A percentile compares a stretch with the other conserved stretches of the same genome.
These are phyloP conservation scores for Euschistus heros DNA, from an alignment of 1,140 invertebrate genomes.

Conservation along the genomic window DNA sequence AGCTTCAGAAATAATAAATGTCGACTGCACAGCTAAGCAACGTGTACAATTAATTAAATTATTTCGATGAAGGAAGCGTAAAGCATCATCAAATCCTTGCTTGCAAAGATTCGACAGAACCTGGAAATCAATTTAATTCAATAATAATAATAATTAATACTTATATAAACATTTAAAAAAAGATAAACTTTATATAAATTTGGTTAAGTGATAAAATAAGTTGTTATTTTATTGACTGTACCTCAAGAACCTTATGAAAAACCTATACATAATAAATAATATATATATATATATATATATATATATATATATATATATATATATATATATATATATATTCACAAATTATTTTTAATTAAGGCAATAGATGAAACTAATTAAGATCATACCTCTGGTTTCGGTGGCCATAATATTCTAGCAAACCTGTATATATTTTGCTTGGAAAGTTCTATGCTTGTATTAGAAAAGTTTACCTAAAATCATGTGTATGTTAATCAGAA, in stretches of 20 bases:
- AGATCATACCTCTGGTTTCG: slow-evolving; percentile 66
- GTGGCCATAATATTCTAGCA: slow-evolving; percentile 84
- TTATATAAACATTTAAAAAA: background rate
- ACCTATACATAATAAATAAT: background rate
- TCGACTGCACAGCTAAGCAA: slow-evolving; percentile 71
- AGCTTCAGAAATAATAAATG: slow-evolving; percentile 62
- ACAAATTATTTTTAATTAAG: background rate
- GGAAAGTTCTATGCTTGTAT: slow-evolving; percentile 89
- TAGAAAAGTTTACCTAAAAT: slow-evolving; percentile 74
- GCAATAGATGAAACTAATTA: slow-evolving; percentile 11
- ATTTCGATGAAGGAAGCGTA: slow-evolving; percentile 83
- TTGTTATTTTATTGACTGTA: no score
- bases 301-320: background rate
- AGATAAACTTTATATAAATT: slow-evolving; percentile 8
- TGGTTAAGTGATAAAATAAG: background rate
- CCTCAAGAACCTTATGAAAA: no score
- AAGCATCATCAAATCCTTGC: slow-evolving; percentile 93
- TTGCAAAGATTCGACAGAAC: slow-evolving; percentile 86
- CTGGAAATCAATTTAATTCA: slow-evolving; percentile 35
- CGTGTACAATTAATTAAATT: slow-evolving; percentile 77
- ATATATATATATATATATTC: background rate
- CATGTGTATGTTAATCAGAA: background rate
- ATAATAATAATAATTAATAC: background rate
- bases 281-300: background rate
- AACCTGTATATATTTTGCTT: slow-evolving; percentile 88